Evolutionary conservation across 1,140 invertebrate genomes (phyloP).

Genomic region (Atopsyche davidsoni): DNA sequence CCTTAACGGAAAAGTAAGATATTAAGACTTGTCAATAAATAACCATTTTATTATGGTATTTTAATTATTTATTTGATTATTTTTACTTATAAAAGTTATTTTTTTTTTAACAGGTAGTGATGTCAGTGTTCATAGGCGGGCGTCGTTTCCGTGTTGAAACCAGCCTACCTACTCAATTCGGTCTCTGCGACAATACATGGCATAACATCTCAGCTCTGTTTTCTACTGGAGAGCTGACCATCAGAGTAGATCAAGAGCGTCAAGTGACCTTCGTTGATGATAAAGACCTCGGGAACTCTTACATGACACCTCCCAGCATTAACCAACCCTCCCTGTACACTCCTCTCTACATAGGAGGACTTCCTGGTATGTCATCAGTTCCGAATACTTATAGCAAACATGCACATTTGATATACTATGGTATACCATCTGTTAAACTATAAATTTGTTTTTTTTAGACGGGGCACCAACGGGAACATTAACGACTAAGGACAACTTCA

Average conservation of each 20-base stretch:
- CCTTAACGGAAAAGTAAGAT: slow-evolving; percentile 63
- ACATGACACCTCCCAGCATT: slow-evolving; percentile 41
- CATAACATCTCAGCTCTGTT: slow-evolving; percentile 73
- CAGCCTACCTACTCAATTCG: slow-evolving; percentile 57
- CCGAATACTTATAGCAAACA: background rate
- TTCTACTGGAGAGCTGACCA: slow-evolving; percentile 59
- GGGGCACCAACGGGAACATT: slow-evolving; percentile 27
- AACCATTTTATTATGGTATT: background rate
- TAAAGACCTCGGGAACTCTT: slow-evolving; percentile 27
- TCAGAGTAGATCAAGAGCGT: slow-evolving; percentile 66
- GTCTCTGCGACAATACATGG: slow-evolving; percentile 82
- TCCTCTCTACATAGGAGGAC: slow-evolving; percentile 76
- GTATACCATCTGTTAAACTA: slow-evolving; percentile 5
- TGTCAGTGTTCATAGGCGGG: slow-evolving; percentile 61
- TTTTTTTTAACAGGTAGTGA: slow-evolving; percentile 49
- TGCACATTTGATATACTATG: slow-evolving; percentile 5
- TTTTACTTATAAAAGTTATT: background rate
- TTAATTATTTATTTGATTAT: background rate
- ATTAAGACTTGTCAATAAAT: background rate
- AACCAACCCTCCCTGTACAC: slow-evolving; percentile 40
- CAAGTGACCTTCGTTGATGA: slow-evolving; percentile 42
- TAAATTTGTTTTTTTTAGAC: slow-evolving; percentile 21
- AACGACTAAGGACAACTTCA: slow-evolving; percentile 65
- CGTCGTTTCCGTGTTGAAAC: slow-evolving; percentile 53
- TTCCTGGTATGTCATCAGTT: slow-evolving; percentile 72